Evolutionary conservation across 2,113 vertebrate genomes (phyloP).

Genomic region (Neolamprologus tretocephalus): DNA sequence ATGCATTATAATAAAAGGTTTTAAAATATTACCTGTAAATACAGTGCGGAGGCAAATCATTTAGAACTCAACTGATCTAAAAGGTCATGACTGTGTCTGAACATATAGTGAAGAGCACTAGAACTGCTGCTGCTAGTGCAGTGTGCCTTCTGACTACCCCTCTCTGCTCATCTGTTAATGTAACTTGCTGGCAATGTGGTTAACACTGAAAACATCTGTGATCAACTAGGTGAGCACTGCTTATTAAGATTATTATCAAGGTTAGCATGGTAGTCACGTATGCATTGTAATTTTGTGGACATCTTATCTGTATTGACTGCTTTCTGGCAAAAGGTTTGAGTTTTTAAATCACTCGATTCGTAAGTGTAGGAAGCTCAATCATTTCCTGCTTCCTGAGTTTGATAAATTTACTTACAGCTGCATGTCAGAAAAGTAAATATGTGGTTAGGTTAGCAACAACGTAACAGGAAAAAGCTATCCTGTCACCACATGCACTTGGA

Average conservation of each 20-base stretch:
- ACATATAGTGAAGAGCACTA: neutral
- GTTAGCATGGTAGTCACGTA: neutral
- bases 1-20: neutral
- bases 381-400: neutral
- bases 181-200: neutral
- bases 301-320: neutral
- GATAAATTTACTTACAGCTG: neutral
- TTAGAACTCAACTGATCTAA: neutral
- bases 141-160: neutral
- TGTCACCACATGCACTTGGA: neutral
- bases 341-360: neutral
- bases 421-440: neutral
- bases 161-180: neutral
- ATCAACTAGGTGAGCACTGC: neutral
- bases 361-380: neutral
- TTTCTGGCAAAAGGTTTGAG: neutral
- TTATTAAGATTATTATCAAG: neutral
- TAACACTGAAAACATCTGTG: neutral
- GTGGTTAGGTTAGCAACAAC: neutral
- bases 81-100: neutral
- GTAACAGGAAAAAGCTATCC: neutral
- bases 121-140: neutral
- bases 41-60: neutral
- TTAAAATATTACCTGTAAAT: neutral
- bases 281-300: neutral